phyloP scores from a whole-genome alignment of 2,797 vertebrate genomes.

The Xyrichtys novacula region DNA sequence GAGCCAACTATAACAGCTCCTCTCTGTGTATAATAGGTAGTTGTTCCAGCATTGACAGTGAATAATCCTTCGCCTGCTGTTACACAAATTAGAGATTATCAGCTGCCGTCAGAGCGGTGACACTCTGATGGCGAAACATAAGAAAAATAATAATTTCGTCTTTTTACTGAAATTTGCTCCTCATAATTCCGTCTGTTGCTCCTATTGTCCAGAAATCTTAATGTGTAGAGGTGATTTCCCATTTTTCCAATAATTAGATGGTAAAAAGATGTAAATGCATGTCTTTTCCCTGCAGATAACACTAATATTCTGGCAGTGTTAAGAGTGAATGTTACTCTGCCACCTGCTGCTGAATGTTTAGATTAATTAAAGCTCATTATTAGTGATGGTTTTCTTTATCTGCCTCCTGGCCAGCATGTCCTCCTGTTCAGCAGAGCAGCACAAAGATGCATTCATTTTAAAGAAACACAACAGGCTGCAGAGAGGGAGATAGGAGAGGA shows the following conservation, averaged over 20 bases:
- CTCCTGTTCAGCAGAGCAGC: background rate
- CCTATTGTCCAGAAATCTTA: background rate
- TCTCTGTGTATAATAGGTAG: conserved; percentile 12
- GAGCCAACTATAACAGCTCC: conserved; percentile 2
- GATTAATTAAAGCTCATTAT: background rate
- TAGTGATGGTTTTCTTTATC: conserved; percentile 28
- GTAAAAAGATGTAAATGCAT: background rate
- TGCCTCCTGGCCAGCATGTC: conserved; percentile 66
- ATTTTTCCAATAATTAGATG: too few relatives aligned
- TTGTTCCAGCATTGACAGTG: conserved; percentile 13
- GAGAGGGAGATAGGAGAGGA: background rate
- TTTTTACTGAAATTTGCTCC: too few relatives aligned
- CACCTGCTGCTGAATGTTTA: background rate
- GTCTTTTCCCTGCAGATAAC: background rate
- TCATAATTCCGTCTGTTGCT: background rate
- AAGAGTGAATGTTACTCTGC: too few relatives aligned
- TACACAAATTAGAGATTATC: conserved; percentile 31
- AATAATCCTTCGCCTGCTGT: background rate
- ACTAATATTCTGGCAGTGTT: background rate
- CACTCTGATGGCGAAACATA: background rate
- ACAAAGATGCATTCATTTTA: conserved; percentile 11
- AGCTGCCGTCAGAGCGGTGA: conserved; percentile 1
- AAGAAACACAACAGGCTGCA: background rate
- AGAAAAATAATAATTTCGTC: background rate
- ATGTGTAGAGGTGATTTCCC: too few relatives aligned